Evolutionary conservation across 2,888 invertebrate species (phyloP).

Genomic region (Agrotis exclamationis): DNA sequence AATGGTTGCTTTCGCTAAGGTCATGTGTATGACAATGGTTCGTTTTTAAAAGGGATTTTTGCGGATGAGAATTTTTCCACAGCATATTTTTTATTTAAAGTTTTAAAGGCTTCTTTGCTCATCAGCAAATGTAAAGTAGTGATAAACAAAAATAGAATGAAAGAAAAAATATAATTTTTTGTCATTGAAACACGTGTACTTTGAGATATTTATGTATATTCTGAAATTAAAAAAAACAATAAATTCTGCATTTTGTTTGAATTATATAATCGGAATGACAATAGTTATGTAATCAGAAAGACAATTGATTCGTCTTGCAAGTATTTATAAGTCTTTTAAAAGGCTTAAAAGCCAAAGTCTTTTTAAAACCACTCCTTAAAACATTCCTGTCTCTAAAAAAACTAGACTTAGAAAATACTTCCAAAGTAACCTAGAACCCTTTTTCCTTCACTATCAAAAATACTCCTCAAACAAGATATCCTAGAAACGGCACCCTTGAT

Average conservation of each 20-base stretch:
- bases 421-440: neutral
- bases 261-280: too few species aligned
- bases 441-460: neutral
- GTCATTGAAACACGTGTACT: neutral
- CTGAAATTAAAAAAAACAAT: too few species aligned
- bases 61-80: conserved; percentile 4
- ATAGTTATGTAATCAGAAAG: too few species aligned
- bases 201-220: too few species aligned
- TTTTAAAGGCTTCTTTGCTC: neutral
- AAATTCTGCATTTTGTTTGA: too few species aligned
- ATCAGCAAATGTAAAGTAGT: neutral
- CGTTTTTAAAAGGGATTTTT: conserved; percentile 41
- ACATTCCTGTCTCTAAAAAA: neutral
- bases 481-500: conserved; percentile 20
- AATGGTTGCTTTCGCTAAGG: conserved; percentile 65
- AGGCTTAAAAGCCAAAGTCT: too few species aligned
- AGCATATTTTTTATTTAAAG: neutral
- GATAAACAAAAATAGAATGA: neutral
- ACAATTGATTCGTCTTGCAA: too few species aligned
- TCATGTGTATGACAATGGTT: conserved; percentile 58
- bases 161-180: neutral
- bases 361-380: too few species aligned
- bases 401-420: neutral
- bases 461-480: conserved; percentile 16
- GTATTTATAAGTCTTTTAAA: too few species aligned